Evolutionary conservation across 2,888 invertebrate species (phyloP).

Genomic region (Stenolophus ochropezus): DNA sequence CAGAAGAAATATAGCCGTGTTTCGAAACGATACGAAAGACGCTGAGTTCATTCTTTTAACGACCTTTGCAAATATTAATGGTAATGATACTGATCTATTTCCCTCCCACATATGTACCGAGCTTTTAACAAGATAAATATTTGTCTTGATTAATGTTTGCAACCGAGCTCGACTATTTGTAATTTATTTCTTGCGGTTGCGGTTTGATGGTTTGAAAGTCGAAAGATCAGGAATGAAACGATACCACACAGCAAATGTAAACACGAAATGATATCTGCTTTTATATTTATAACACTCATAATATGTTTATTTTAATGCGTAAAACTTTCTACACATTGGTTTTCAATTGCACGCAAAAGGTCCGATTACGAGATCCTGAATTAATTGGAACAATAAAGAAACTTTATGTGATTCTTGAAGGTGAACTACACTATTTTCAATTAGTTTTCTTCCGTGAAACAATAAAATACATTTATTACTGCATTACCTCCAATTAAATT

Average conservation of each 20-base stretch:
- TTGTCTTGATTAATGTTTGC: constrained; percentile 13
- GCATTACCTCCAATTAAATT: neutral
- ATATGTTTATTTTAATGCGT: too few relatives aligned
- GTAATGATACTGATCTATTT: constrained; percentile 29
- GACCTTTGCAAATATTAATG: constrained; percentile 33
- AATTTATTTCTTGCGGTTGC: constrained; percentile 10
- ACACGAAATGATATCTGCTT: neutral
- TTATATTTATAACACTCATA: too few relatives aligned
- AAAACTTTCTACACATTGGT: too few relatives aligned
- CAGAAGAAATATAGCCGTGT: constrained; percentile 11
- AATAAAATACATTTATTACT: neutral
- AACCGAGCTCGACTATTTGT: neutral
- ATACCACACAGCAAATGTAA: neutral
- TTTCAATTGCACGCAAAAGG: too few relatives aligned
- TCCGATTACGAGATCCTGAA: too few relatives aligned
- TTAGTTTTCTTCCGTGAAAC: neutral
- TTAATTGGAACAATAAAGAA: neutral
- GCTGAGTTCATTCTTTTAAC: neutral
- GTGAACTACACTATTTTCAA: neutral
- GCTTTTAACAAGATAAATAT: constrained; percentile 17
- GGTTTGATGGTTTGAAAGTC: neutral
- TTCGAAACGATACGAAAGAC: constrained; percentile 33
- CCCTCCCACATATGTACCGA: constrained; percentile 24
- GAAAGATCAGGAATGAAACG: neutral
- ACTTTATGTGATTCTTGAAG: neutral